Evolutionary conservation across 2,888 invertebrate genomes (phyloP).

Genomic region (Colletes collaris): DNA sequence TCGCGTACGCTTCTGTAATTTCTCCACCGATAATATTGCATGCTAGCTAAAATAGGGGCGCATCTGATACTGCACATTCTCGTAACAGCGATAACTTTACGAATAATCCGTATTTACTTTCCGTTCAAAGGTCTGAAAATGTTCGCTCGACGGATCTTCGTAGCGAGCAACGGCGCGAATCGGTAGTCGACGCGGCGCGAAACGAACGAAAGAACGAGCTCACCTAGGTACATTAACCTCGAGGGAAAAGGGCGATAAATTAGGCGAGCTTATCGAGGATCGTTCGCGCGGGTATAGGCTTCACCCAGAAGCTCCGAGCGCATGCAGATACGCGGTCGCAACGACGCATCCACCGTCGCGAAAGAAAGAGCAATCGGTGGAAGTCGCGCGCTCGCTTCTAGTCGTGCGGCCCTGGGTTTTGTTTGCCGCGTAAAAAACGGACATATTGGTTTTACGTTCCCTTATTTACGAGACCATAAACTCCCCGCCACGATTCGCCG

Average conservation of each 20-base stretch:
- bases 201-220: conserved; percentile 28
- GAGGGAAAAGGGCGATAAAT: conserved; percentile 77
- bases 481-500: conserved; percentile 68
- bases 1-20: no score
- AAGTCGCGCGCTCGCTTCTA: no score
- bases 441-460: conserved; percentile 78
- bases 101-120: no score
- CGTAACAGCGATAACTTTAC: no score
- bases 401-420: conserved; percentile 53
- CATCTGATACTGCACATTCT: no score
- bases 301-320: conserved; percentile 72
- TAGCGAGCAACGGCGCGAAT: conserved; percentile 68
- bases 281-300: conserved; percentile 70
- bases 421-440: conserved; percentile 68
- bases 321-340: conserved; percentile 66
- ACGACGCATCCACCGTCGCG: conserved; percentile 34
- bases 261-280: conserved; percentile 79
- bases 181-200: conserved; percentile 60
- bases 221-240: conserved; percentile 57
- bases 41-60: no score
- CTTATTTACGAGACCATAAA: conserved; percentile 81
- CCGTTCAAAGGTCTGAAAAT: neutral
- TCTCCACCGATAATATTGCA: no score
- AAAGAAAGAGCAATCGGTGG: neutral
- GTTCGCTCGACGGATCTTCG: conserved; percentile 11